Conservation (phyloP, 2,797 vertebrate species). For the Carapus acus region DNA sequence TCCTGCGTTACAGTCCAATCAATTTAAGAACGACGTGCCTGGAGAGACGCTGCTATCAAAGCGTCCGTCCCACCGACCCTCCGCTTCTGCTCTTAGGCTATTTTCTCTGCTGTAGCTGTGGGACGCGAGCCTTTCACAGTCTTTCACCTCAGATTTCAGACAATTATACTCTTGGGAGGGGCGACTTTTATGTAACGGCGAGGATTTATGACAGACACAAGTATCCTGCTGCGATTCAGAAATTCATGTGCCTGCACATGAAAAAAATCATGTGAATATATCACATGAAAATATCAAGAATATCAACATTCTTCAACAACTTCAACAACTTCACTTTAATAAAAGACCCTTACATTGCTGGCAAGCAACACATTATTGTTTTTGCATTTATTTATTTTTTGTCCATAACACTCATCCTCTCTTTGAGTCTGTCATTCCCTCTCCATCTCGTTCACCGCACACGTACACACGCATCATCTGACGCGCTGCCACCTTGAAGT, state of each 20-base stretch:
- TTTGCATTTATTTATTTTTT: too few species aligned
- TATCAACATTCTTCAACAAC: not conserved
- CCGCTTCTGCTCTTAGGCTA: not conserved
- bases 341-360: too few species aligned
- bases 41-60: constrained; percentile 24
- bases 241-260: not conserved
- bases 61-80: constrained; percentile 1
- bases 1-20: constrained; percentile 29
- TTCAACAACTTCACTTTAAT: too few species aligned
- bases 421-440: too few species aligned
- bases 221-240: constrained; percentile 2
- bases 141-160: too few species aligned
- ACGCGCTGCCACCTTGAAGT: too few species aligned
- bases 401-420: too few species aligned
- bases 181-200: constrained; percentile 10
- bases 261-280: constrained; percentile 4
- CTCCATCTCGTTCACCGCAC: too few species aligned
- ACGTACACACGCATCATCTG: too few species aligned
- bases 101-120: not conserved
- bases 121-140: not conserved
- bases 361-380: too few species aligned
- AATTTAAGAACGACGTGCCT: constrained; percentile 15
- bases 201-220: constrained; percentile 11
- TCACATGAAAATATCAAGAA: not conserved
- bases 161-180: too few species aligned